Percentiles rank a stretch among this genome's conserved stretches.
Evolutionary conservation across 2,113 vertebrate species (phyloP).

Genomic region (Origma solitaria): DNA sequence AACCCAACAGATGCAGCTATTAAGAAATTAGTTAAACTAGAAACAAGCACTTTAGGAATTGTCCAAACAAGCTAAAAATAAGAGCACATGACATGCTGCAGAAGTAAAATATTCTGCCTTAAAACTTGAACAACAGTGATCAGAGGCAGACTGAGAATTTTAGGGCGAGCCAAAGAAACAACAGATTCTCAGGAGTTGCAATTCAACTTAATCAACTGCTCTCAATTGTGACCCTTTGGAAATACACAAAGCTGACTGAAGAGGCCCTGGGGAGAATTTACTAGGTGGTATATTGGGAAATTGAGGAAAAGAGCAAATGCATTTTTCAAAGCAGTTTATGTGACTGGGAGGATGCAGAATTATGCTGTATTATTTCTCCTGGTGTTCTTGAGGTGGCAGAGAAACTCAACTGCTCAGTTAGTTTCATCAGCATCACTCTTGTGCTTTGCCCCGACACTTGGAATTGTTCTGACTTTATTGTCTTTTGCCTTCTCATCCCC

Average conservation of each 20-base stretch:
- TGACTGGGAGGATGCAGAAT: background rate
- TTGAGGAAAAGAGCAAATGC: background rate
- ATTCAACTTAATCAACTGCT: background rate
- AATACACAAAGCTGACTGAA: background rate
- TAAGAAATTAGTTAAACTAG: constrained; percentile 28
- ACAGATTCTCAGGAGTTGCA: background rate
- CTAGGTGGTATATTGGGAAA: background rate
- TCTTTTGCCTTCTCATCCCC: background rate
- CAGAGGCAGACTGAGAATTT: background rate
- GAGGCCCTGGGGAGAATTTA: background rate
- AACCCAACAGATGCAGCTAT: background rate
- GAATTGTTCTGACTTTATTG: background rate
- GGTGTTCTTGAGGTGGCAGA: background rate
- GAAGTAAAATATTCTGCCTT: constrained; percentile 8
- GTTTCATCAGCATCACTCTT: background rate
- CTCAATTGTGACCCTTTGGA: background rate
- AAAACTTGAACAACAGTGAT: constrained; percentile 6
- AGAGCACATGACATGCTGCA: background rate
- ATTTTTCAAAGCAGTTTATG: background rate
- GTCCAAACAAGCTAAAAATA: constrained; percentile 53
- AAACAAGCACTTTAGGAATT: constrained; percentile 36
- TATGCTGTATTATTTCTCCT: background rate
- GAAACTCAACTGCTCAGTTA: background rate
- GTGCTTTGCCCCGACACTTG: background rate
- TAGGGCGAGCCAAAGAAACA: background rate